These are phyloP conservation scores for Netelia fuscicornis DNA, from an alignment of 2,888 invertebrate genomes.

Conservation along the genomic window DNA sequence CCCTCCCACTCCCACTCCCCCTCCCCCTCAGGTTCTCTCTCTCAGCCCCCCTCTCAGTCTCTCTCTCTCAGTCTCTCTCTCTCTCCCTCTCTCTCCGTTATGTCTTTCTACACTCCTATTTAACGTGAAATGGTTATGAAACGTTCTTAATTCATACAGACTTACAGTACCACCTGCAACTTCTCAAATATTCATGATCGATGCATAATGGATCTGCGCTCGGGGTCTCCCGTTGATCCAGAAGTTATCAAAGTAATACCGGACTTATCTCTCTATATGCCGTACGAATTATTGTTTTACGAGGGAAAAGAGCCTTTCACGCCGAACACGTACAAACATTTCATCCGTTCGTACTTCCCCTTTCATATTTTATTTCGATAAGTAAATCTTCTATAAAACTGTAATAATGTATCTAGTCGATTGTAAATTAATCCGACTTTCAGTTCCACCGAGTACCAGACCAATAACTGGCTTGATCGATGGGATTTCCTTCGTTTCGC, in stretches of 20 bases:
- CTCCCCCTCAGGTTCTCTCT: background rate
- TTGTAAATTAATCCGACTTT: background rate
- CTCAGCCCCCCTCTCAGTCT: too few relatives aligned
- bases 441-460: slow-evolving; percentile 24
- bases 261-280: background rate
- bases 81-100: background rate
- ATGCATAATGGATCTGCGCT: slow-evolving; percentile 87
- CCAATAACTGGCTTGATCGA: slow-evolving; percentile 5
- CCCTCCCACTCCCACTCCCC: background rate
- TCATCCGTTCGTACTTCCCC: slow-evolving; percentile 9
- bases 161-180: slow-evolving; percentile 27
- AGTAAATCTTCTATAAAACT: too few relatives aligned
- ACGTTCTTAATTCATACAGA: background rate
- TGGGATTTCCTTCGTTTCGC: slow-evolving; percentile 45
- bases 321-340: slow-evolving; percentile 29
- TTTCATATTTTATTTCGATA: too few relatives aligned
- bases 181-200: background rate
- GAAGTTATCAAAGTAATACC: background rate
- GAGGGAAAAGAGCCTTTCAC: slow-evolving; percentile 82
- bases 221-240: slow-evolving; percentile 81
- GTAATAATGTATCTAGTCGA: too few relatives aligned
- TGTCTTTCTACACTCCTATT: background rate
- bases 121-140: too few relatives aligned
- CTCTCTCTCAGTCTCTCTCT: background rate
- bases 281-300: slow-evolving; percentile 88